phyloP scores from a whole-genome alignment of 2,113 vertebrate species.

The Paratilapia polleni region DNA sequence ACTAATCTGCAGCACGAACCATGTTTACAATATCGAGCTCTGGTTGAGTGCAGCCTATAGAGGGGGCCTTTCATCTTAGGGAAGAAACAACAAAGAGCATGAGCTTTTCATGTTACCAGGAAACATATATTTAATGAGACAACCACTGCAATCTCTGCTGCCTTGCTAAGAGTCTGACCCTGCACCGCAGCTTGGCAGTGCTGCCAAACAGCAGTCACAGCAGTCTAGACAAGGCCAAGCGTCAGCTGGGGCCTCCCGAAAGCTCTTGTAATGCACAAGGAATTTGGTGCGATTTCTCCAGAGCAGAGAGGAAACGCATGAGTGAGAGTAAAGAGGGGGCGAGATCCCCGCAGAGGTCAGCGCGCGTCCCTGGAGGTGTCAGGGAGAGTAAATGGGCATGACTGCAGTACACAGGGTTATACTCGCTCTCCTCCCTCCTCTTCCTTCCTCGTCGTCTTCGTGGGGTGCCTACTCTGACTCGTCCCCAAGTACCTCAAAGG shows the following conservation, averaged over 20 bases:
- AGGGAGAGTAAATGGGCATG: conserved; percentile 67
- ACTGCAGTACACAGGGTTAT: conserved; percentile 61
- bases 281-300: conserved; percentile 63
- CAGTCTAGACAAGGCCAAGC: conserved; percentile 61
- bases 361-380: conserved; percentile 65
- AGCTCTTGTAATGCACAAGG: conserved; percentile 60
- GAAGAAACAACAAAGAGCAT: conserved; percentile 38
- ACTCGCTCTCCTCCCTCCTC: conserved; percentile 18
- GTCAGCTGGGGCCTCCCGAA: conserved; percentile 42
- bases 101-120: conserved; percentile 57
- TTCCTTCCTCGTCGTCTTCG: conserved; percentile 5
- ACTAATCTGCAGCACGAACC: conserved; percentile 45
- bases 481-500: conserved; percentile 21
- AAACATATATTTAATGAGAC: conserved; percentile 68
- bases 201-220: conserved; percentile 56
- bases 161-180: conserved; percentile 58
- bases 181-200: background rate
- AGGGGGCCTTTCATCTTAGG: conserved; percentile 49
- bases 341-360: conserved; percentile 66
- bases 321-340: conserved; percentile 52
- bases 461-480: conserved; percentile 22
- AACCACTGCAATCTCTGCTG: conserved; percentile 52
- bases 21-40: conserved; percentile 32
- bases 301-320: conserved; percentile 62
- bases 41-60: conserved; percentile 35